Base-by-base conservation (phyloP, 1,140 invertebrate species). In the Aporrectodea caliginosa region DNA sequence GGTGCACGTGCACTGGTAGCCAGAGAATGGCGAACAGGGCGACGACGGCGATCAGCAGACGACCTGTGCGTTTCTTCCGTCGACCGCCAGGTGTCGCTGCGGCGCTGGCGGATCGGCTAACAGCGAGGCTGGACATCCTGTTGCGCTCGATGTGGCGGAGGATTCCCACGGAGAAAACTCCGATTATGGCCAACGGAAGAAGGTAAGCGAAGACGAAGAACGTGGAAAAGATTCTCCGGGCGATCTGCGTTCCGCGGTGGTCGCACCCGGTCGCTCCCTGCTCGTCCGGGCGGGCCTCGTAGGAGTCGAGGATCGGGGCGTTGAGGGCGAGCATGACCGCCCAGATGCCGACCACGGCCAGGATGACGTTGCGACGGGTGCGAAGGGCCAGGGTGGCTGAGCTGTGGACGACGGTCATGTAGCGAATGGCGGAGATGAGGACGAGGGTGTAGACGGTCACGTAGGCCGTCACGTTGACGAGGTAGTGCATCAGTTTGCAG, bases 41-140 rank as follows among this genome's bases (percentile, higher is more conserved):
- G 0, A 97, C 94, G 29, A 97, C 94, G n/a, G 95, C 92, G 43
- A 96, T 91, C 16, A 97, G 94, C 91, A 97, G 93, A 95, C 95
- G 79, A 94, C 91, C 86, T 92, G 92, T 87, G 94, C 94, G 35
- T 94, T 93, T 82, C 93, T 90, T 71, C 91, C 83, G 93, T 80
- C 69, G 84, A 27, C 86, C 76, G 0, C 31, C 30, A 34, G 31
- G 29, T 1, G 32, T 72, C 31, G 69, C 27, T 30, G 32, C 33
- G 12, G 31, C 30, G 34, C 16, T 69, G 33, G 58, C 68, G 35
- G n/a, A n/a, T n/a, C n/a, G n/a, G n/a, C n/a, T n/a, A n/a, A n/a
- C n/a, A n/a, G n/a, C n/a, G 43, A 58, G 22, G 43, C 43, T 22
- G 43, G 43, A 58, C 43, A 58, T 58, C 33, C 43, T 76, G 75